These are phyloP conservation scores for Podarcis cretensis DNA, from an alignment of 2,113 vertebrate species.

Conservation along the genomic window DNA sequence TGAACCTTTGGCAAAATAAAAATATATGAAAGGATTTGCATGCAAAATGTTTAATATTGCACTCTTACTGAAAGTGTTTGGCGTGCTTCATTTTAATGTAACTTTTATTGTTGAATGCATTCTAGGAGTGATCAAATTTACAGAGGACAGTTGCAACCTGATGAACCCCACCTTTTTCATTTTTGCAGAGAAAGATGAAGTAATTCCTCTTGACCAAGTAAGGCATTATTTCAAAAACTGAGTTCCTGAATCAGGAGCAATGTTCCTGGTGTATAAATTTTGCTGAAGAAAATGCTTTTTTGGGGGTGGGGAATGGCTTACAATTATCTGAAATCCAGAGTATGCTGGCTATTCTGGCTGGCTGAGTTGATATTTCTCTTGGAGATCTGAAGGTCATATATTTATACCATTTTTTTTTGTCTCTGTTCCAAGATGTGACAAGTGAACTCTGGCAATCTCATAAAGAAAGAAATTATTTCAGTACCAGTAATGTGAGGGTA, in stretches of 20 bases:
- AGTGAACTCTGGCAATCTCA: background rate
- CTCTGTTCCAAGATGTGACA: background rate
- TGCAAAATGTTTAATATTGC: background rate
- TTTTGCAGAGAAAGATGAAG: conserved; percentile 80
- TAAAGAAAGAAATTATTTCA: background rate
- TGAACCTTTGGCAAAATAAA: background rate
- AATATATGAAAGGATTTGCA: background rate
- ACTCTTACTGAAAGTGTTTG: background rate
- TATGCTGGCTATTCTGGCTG: background rate
- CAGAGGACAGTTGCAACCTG: conserved; percentile 73
- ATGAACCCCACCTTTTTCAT: conserved; percentile 83
- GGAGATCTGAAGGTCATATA: background rate
- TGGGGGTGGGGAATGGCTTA: background rate
- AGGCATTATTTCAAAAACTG: background rate
- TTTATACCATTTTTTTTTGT: too few species aligned
- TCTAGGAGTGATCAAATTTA: conserved; percentile 78
- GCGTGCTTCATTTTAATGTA: background rate
- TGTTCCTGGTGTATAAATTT: background rate
- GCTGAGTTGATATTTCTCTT: background rate
- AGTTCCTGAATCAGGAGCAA: background rate
- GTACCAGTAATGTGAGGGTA: background rate
- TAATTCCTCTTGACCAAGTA: conserved; percentile 81
- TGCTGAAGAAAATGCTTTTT: background rate
- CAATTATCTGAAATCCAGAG: background rate
- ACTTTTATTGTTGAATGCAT: background rate